Evolutionary conservation across 2,888 invertebrate genomes (phyloP), one percentile per base, ranked within the genome.

Genomic region (Sinopyrophorus schimmeli): DNA sequence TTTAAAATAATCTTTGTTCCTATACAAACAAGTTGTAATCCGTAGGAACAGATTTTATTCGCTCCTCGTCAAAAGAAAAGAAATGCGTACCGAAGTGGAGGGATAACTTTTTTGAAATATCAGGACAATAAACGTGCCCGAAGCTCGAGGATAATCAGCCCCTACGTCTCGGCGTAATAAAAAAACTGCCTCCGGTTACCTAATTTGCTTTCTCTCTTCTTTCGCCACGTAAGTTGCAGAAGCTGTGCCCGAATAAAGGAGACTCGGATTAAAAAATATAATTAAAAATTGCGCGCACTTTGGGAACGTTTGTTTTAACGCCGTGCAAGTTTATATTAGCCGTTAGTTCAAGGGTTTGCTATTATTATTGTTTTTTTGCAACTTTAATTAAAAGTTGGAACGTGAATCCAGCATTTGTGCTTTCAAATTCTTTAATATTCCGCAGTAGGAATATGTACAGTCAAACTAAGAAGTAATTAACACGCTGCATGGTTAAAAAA

Each of bases 371-470:
- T 35, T 35, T 38, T 50, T 43, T 48, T 46, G 23, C 21, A 28
- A 30, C 26, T 51, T 47, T 51, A 51, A 51, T 51, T 51, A 51
- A 51, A 51, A 51, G 37, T 51, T 51, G 30, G 20, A 37, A 21
- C 34, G 42, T 27, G 47, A 40, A 40, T 40, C 24, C 30, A n/a
- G n/a, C n/a, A 34, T 39, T 34, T 27, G 40, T 26, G 47, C 35
- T 41, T 47, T 47, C 30, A n/a, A 35, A 47, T 47, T 41, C 41
- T 34, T 47, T 47, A 39, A 39, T 47, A 41, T 39, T 47, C n/a
- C 32, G n/a, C n/a, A n/a, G n/a, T n/a, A n/a, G n/a, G n/a, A n/a
- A n/a, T n/a, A n/a, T n/a, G n/a, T n/a, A n/a, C n/a, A n/a, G n/a
- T n/a, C n/a, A n/a, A n/a, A n/a, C n/a, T n/a, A n/a, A n/a, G n/a